Evolutionary conservation across 2,888 invertebrate species (phyloP).

Genomic region (Nowickia ferox): DNA sequence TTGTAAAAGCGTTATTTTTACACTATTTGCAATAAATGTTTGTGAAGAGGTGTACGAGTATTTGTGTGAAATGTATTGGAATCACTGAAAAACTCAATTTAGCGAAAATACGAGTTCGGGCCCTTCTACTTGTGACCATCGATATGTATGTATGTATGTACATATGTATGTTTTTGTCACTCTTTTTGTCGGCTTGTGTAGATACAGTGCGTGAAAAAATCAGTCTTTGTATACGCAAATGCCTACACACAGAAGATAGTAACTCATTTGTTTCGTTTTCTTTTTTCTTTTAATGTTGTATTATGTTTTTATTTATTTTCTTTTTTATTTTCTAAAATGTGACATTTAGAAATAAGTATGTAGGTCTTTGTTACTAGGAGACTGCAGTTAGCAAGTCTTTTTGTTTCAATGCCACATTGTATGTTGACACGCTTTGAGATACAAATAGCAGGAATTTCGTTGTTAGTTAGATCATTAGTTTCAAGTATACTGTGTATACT

Average conservation of each 20-base stretch:
- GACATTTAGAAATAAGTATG: background rate
- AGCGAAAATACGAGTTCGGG: no score
- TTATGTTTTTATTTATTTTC: conserved; percentile 3
- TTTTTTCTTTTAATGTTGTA: conserved; percentile 17
- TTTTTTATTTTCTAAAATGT: conserved; percentile 14
- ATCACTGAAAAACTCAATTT: no score
- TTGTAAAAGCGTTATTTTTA: no score
- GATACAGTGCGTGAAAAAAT: conserved; percentile 49
- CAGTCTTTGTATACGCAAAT: conserved; percentile 25
- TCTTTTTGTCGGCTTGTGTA: conserved; percentile 19
- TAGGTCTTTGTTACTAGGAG: conserved; percentile 25
- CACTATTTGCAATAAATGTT: no score
- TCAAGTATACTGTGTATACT: no score
- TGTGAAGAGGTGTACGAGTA: no score
- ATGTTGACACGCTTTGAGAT: conserved; percentile 41
- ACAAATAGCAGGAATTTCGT: conserved; percentile 46
- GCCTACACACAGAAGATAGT: conserved; percentile 40
- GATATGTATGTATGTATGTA: no score
- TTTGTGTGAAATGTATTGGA: no score
- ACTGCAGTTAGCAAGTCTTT: conserved; percentile 10
- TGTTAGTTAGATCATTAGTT: conserved; percentile 38
- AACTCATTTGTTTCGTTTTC: conserved; percentile 15
- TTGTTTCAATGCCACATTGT: conserved; percentile 16
- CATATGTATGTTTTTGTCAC: background rate
- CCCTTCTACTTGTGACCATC: no score